Evolutionary conservation across 2,888 invertebrate genomes (phyloP), one percentile per base, ranked within the genome.

Genomic region (Calameuta pallipes): DNA sequence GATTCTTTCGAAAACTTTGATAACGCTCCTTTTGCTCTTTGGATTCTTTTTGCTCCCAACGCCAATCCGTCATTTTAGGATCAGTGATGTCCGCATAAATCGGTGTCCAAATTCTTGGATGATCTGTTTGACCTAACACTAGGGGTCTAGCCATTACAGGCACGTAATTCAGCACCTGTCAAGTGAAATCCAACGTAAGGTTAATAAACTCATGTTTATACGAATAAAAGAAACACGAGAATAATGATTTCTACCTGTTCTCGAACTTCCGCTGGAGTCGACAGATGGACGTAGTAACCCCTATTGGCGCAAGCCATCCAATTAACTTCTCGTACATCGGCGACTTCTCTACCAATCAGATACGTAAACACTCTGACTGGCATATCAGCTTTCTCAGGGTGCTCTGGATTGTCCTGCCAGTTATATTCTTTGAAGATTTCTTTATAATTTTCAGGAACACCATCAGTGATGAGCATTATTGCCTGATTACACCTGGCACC

Each of bases 301-400:
- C 97, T 95, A 92, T 99, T 99, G 35, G 96, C 96, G 92, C 99
- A 99, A 75, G 99, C 99, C 98, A 99, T 99, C 97, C 98, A 98
- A 90, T 97, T 96, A 82, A 98, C 97, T 90, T 98, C 97, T 83
- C 97, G 94, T 75, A 97, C 96, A 92, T 99, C 99, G 56, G 97
- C 96, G 80, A 96, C 96, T 82, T 92, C 91, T 90, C 97, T 94
- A 83, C 99, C 99, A 92, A 99, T 98, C 88, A 99, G 94, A 93
- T 98, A 99, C 70, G 99, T 99, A 93, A 99, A 99, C 82, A 99
- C 96, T 84, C 99, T 94, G 75, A 99, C 98, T 87, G 98, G 96
- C 92, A 96, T 96, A 41, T 91, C 91, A 3, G 88, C 90, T 76
- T 88, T 88, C 12, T 88, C 87, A 0, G 91, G 91, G 3, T 91